A percentile compares a stretch with the other conserved stretches of the same genome.
These are phyloP conservation scores for Salvator merianae DNA, from an alignment of 2,113 vertebrate genomes.

Conservation along the genomic window DNA sequence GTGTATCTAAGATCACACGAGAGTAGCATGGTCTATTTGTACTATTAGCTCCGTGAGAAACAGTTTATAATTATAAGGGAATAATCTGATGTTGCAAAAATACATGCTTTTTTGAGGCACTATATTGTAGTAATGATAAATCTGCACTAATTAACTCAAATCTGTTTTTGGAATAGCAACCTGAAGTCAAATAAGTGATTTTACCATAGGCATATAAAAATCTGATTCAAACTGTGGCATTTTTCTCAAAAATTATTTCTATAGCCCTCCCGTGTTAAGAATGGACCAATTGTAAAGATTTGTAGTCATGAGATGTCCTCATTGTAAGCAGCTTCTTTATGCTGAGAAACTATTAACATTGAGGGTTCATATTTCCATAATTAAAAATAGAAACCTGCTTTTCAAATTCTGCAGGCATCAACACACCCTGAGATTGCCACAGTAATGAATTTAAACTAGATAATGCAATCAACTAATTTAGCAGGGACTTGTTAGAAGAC, in stretches of 20 bases:
- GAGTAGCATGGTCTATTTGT: background rate
- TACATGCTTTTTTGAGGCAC: too few species aligned
- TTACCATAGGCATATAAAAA: background rate
- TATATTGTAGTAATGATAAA: background rate
- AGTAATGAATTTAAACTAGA: slow-evolving; percentile 46
- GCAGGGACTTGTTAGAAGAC: slow-evolving; percentile 34
- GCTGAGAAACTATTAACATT: background rate
- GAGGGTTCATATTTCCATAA: background rate
- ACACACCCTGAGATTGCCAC: background rate
- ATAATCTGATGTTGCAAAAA: background rate
- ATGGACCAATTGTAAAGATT: background rate
- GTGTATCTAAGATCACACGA: too few species aligned
- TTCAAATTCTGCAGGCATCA: slow-evolving; percentile 14
- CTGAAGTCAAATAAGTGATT: background rate
- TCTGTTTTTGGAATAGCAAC: background rate
- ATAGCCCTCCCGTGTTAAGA: background rate
- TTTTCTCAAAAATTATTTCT: slow-evolving; percentile 1
- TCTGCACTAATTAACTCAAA: too few species aligned
- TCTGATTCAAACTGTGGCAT: background rate
- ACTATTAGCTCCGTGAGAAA: background rate
- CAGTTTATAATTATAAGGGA: background rate
- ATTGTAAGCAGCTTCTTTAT: background rate
- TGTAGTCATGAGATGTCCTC: background rate
- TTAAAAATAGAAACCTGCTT: slow-evolving; percentile 7
- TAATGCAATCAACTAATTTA: slow-evolving; percentile 58